Conservation (phyloP, 2,113 vertebrate species). For the human (Homo sapiens) region GRCh38 chr13:98441501-98442000, state of each 20-base stretch:
- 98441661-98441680: neutral
- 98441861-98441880: neutral
- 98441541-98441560: neutral
- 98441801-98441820: neutral
- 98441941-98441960: neutral
- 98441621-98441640: neutral
- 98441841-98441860: neutral
- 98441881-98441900: neutral
- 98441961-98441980: neutral
- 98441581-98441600: neutral
- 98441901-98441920: neutral
- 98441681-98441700: accelerated
- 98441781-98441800: neutral
- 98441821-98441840: neutral
- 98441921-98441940: neutral
- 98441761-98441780: neutral
- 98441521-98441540: neutral
- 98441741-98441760: neutral
- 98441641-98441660: neutral
- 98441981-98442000: neutral
- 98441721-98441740: neutral
- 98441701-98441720: neutral
- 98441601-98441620: neutral
- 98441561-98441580: neutral
- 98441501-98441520: neutral